Evolutionary conservation across 2,113 vertebrate species (phyloP).

Genomic region (Tretioscincus oriximinensis): DNA sequence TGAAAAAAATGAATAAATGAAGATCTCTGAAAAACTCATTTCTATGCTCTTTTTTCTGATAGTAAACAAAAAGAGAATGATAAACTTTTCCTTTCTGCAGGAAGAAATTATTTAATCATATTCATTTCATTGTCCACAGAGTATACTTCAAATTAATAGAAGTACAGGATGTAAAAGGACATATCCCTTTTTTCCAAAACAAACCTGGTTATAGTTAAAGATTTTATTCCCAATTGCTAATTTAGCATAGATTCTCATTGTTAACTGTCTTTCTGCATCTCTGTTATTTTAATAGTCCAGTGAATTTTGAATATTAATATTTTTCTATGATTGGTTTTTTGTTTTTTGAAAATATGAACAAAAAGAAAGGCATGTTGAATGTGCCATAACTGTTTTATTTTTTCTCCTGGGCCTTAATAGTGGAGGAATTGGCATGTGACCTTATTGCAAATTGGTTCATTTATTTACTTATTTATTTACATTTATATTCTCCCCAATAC

Average conservation of each 20-base stretch:
- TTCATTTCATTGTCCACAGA: slow-evolving; percentile 69
- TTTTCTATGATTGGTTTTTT: slow-evolving; percentile 46
- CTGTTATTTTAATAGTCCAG: slow-evolving; percentile 67
- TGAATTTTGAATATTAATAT: slow-evolving; percentile 72
- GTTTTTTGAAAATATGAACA: slow-evolving; percentile 22
- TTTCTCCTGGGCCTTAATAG: neutral
- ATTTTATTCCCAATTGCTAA: slow-evolving; percentile 50
- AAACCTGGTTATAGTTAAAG: slow-evolving; percentile 61
- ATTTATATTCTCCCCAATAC: too few relatives aligned
- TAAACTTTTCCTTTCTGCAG: slow-evolving; percentile 71
- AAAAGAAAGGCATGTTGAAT: neutral
- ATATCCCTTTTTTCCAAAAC: slow-evolving; percentile 66
- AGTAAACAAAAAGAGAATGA: slow-evolving; percentile 65
- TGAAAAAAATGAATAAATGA: slow-evolving; percentile 56
- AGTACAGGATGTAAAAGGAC: slow-evolving; percentile 67
- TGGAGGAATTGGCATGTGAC: neutral
- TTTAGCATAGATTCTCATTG: slow-evolving; percentile 72
- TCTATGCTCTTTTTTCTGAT: slow-evolving; percentile 69
- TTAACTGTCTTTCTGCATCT: slow-evolving; percentile 61
- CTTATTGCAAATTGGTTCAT: neutral
- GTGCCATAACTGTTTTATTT: neutral
- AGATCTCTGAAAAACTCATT: slow-evolving; percentile 62
- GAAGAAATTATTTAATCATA: slow-evolving; percentile 65
- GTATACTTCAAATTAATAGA: slow-evolving; percentile 68
- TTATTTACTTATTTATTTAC: too few relatives aligned